phyloP scores from a whole-genome alignment of 2,888 invertebrate genomes.

The Plagodis pulveraria region DNA sequence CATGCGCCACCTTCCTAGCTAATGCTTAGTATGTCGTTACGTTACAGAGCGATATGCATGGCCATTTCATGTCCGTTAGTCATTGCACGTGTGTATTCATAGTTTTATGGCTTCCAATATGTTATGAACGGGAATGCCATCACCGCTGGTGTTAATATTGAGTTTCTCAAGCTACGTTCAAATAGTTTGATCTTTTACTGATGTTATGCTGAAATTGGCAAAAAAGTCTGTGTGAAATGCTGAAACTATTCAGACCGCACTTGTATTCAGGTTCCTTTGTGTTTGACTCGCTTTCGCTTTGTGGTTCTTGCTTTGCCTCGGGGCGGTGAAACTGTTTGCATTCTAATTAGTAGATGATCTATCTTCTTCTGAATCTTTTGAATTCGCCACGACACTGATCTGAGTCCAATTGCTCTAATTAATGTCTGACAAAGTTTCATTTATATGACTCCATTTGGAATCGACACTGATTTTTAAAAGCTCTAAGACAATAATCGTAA shows the following conservation, averaged over 20 bases:
- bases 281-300: slow-evolving; percentile 7
- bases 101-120: slow-evolving; percentile 46
- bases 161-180: not conserved
- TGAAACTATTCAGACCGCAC: not conserved
- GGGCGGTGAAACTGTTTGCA: slow-evolving; percentile 14
- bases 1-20: slow-evolving; percentile 18
- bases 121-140: slow-evolving; percentile 33
- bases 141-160: slow-evolving; percentile 17
- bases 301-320: slow-evolving; percentile 5
- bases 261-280: slow-evolving; percentile 7
- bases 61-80: slow-evolving; percentile 50
- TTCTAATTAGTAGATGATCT: slow-evolving; percentile 26
- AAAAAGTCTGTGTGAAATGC: not conserved
- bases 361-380: too few relatives aligned
- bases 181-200: not conserved
- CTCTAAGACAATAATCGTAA: slow-evolving; percentile 1
- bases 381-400: slow-evolving; percentile 7
- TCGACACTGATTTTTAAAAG: not conserved
- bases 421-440: slow-evolving; percentile 12
- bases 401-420: slow-evolving; percentile 12
- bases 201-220: not conserved
- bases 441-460: slow-evolving; percentile 4
- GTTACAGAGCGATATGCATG: slow-evolving; percentile 18
- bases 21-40: slow-evolving; percentile 5
- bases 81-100: slow-evolving; percentile 52